These are phyloP conservation scores for Latheticus oryzae DNA, from an alignment of 2,888 invertebrate genomes.

Conservation along the genomic window DNA sequence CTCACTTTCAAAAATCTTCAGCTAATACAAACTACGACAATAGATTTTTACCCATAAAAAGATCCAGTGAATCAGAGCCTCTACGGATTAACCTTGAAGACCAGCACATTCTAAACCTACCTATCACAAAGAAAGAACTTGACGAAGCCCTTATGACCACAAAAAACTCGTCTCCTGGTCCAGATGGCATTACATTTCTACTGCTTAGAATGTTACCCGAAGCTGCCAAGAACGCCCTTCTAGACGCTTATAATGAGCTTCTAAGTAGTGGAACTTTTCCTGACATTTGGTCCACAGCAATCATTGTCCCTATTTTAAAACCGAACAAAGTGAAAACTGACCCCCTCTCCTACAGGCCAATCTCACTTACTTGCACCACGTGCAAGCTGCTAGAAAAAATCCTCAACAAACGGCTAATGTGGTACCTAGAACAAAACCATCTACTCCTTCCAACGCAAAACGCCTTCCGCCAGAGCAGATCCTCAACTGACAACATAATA, in stretches of 20 bases:
- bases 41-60: slow-evolving; percentile 10
- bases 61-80: slow-evolving; percentile 6
- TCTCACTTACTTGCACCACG: slow-evolving; percentile 36
- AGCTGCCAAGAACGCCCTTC: slow-evolving; percentile 12
- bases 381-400: slow-evolving; percentile 42
- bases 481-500: slow-evolving; percentile 34
- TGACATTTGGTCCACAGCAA: slow-evolving; percentile 30
- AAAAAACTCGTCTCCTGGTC: slow-evolving; percentile 27
- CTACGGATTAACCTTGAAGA: slow-evolving; percentile 6
- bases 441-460: slow-evolving; percentile 26
- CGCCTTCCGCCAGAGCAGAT: slow-evolving; percentile 32
- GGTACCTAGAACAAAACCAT: slow-evolving; percentile 37
- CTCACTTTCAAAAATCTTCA: slow-evolving; percentile 14
- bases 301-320: slow-evolving; percentile 36
- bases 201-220: slow-evolving; percentile 33
- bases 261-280: slow-evolving; percentile 24
- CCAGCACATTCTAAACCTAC: slow-evolving; percentile 26
- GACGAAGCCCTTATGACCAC: slow-evolving; percentile 21
- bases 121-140: slow-evolving; percentile 29
- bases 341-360: slow-evolving; percentile 38
- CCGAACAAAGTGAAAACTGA: slow-evolving; percentile 30
- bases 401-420: slow-evolving; percentile 37
- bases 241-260: slow-evolving; percentile 30
- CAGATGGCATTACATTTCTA: slow-evolving; percentile 30
- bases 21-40: slow-evolving; percentile 15